Percentiles rank a stretch among this genome's conserved stretches.
These are phyloP conservation scores for Diuraphis noxia DNA, from an alignment of 1,140 invertebrate species.

Conservation along the genomic window DNA sequence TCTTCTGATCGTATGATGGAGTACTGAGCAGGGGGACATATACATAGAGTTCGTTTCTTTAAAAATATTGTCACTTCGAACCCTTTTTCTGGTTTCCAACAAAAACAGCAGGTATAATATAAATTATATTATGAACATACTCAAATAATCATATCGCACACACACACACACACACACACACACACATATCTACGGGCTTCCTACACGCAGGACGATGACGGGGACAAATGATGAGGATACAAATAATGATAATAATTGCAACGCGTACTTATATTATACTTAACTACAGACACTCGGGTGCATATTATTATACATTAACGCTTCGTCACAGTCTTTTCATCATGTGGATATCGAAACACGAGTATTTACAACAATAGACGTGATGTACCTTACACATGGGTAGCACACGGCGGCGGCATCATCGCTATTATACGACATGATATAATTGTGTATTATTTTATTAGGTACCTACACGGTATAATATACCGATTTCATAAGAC, in stretches of 20 bases:
- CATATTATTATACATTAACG: slow-evolving; percentile 16
- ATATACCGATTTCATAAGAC: background rate
- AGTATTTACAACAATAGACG: slow-evolving; percentile 4
- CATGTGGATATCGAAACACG: slow-evolving; percentile 6
- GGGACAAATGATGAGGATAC: background rate
- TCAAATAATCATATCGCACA: background rate
- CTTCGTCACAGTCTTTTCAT: slow-evolving; percentile 26
- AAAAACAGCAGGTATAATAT: no score
- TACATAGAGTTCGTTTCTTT: background rate
- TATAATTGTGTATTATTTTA: background rate
- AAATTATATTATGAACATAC: no score
- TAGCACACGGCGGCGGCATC: background rate
- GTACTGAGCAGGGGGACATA: no score
- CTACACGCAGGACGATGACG: background rate
- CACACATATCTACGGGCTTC: background rate
- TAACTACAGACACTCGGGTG: background rate
- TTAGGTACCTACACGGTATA: background rate
- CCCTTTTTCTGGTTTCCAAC: background rate
- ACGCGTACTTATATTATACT: background rate
- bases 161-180: no score
- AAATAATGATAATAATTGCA: background rate
- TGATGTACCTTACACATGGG: background rate
- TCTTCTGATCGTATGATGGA: no score
- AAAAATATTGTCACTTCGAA: background rate
- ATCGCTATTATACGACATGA: background rate